Conservation (phyloP, 2,113 vertebrate species). For the Phaetusa simplex region DNA sequence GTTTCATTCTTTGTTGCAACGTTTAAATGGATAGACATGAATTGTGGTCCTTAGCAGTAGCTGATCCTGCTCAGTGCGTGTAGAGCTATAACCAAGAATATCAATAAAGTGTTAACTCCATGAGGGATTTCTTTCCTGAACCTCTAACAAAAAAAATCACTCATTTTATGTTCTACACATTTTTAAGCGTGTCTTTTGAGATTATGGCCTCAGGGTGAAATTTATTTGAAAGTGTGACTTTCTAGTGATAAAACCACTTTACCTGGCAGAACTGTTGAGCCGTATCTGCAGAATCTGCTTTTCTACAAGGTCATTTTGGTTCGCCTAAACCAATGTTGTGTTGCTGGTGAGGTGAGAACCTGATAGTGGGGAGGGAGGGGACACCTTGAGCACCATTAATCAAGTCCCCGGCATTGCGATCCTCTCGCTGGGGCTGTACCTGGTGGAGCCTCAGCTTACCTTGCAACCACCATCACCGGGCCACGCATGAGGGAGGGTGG, state of each 20-base stretch:
- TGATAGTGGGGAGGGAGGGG: neutral
- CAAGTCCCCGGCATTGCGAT: fast-evolving
- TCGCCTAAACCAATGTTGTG: neutral
- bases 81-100: neutral
- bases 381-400: neutral
- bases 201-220: neutral
- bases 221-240: conserved; percentile 48
- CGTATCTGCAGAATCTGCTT: neutral
- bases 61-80: neutral
- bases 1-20: neutral
- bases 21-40: neutral
- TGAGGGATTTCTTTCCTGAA: neutral
- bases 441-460: neutral
- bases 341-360: neutral
- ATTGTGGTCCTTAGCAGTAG: neutral
- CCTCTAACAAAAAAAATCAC: neutral
- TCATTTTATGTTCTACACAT: conserved; percentile 5
- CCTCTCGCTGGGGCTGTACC: neutral
- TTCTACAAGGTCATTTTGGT: conserved; percentile 12
- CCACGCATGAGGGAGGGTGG: fast-evolving
- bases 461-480: fast-evolving
- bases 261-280: neutral
- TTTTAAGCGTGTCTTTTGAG: conserved; percentile 11
- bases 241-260: conserved; percentile 26
- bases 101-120: conserved; percentile 25